Evolutionary conservation across 2,113 vertebrate genomes (phyloP).

Genomic region (Siniperca chuatsi): DNA sequence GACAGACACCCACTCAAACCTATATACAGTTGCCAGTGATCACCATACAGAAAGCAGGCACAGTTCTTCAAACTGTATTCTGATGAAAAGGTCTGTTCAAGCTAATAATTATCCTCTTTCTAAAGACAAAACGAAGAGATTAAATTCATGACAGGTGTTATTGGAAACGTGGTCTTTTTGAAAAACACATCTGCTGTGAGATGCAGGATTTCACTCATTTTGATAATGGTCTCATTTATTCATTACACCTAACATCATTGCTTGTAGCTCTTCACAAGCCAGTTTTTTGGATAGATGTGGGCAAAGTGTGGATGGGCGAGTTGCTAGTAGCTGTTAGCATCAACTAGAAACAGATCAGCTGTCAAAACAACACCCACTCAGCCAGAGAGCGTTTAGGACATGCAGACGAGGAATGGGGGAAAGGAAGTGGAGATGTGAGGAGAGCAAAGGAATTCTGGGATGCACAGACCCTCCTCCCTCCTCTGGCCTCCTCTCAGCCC

Average conservation of each 20-base stretch:
- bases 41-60: neutral
- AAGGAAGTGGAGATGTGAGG: conserved; percentile 31
- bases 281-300: neutral
- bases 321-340: conserved; percentile 16
- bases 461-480: conserved; percentile 25
- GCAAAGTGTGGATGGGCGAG: neutral
- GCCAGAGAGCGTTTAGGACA: conserved; percentile 20
- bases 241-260: neutral
- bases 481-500: conserved; percentile 15
- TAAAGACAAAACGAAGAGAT: neutral
- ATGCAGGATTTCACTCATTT: neutral
- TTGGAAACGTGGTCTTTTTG: neutral
- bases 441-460: conserved; percentile 56
- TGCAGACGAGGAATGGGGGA: conserved; percentile 4
- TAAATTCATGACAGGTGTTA: neutral
- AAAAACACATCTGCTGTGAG: neutral
- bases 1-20: neutral
- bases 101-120: neutral
- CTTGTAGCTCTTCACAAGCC: neutral
- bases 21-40: no score
- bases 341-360: conserved; percentile 60
- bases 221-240: neutral
- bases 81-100: conserved; percentile 10
- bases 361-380: conserved; percentile 60
- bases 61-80: neutral